Percentiles rank a stretch among this genome's conserved stretches.
Evolutionary conservation across 1,140 invertebrate genomes (phyloP).

Genomic region (Ceratosolen solmsi): DNA sequence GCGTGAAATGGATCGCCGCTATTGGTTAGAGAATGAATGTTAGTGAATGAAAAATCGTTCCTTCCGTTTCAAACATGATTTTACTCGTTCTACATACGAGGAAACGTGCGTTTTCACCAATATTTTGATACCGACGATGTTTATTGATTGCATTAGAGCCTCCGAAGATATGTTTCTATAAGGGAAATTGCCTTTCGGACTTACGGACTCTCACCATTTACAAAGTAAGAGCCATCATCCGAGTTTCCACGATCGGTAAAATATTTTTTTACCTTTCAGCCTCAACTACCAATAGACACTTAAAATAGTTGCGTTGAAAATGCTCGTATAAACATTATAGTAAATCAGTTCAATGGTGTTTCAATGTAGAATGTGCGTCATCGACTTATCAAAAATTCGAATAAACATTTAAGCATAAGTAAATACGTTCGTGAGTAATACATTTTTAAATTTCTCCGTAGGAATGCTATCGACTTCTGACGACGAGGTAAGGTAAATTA

Average conservation of each 20-base stretch:
- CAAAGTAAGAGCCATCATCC: no score
- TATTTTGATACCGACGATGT: neutral
- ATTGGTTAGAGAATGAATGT: conserved; percentile 29
- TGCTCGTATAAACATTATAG: neutral
- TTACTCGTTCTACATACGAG: neutral
- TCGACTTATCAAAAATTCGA: no score
- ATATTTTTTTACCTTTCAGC: no score
- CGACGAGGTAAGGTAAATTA: neutral
- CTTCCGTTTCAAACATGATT: neutral
- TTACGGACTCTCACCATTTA: no score
- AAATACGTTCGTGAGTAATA: neutral
- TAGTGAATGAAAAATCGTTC: conserved; percentile 3
- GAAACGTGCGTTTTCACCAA: conserved; percentile 16
- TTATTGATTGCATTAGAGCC: conserved; percentile 3
- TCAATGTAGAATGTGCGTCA: neutral
- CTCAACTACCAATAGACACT: neutral
- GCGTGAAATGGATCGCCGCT: conserved; percentile 52
- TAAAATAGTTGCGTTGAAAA: neutral
- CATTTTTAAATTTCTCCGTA: neutral
- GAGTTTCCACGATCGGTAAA: no score
- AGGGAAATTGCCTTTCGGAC: neutral
- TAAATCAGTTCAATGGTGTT: neutral
- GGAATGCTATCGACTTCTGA: neutral
- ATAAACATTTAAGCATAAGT: neutral
- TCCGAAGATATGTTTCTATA: neutral